phyloP scores from a whole-genome alignment of 2,113 vertebrate genomes.

The Thymallus thymallus region DNA sequence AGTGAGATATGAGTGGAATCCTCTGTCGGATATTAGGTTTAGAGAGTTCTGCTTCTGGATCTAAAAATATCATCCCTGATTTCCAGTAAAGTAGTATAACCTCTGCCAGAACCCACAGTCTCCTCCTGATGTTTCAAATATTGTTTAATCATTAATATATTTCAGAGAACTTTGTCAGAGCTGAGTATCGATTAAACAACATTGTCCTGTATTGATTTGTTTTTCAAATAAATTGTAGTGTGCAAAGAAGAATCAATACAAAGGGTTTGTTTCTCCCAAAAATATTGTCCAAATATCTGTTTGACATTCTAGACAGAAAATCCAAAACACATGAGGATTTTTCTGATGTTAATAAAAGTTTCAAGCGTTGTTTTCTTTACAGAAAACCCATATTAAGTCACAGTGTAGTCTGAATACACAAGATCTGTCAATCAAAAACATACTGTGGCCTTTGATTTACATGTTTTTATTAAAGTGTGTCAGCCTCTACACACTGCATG shows the following conservation, averaged over 20 bases:
- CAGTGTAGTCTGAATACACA: background rate
- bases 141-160: conserved; percentile 41
- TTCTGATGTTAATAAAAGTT: background rate
- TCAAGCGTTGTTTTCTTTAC: background rate
- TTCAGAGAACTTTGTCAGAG: conserved; percentile 49
- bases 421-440: no score
- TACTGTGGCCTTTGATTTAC: no score
- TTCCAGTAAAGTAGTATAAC: conserved; percentile 27
- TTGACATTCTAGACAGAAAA: conserved; percentile 50
- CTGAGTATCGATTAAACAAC: conserved; percentile 56
- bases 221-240: conserved; percentile 46
- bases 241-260: conserved; percentile 53
- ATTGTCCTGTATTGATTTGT: conserved; percentile 44
- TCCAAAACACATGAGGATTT: conserved; percentile 30
- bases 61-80: conserved; percentile 38
- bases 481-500: no score
- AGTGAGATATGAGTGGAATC: conserved; percentile 51
- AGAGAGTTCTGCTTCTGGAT: conserved; percentile 20
- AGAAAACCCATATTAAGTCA: background rate
- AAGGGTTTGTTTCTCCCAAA: conserved; percentile 49
- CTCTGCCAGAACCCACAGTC: background rate
- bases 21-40: conserved; percentile 36
- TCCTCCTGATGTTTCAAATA: conserved; percentile 7
- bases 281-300: conserved; percentile 28
- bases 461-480: background rate